These are phyloP conservation scores for Probaryconus sp. DNA, from an alignment of 1,140 invertebrate genomes.

Conservation along the genomic window DNA sequence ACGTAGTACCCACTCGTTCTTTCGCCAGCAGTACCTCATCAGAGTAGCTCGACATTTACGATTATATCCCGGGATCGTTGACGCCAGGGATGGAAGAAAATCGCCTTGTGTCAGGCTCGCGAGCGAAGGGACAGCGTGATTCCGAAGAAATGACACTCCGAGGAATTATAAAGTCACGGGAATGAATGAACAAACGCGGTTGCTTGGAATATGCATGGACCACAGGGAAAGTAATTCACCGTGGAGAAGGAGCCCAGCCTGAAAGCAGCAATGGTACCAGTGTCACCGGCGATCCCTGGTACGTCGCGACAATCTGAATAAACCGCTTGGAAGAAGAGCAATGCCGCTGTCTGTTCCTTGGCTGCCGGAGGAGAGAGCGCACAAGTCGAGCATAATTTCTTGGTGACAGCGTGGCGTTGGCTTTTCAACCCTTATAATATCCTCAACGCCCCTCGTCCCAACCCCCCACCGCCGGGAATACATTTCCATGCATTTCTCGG, in stretches of 20 bases:
- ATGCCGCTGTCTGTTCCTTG: slow-evolving; percentile 46
- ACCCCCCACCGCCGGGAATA: slow-evolving; percentile 67
- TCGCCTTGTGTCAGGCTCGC: slow-evolving; percentile 32
- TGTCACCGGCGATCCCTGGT: slow-evolving; percentile 52
- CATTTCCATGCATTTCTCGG: slow-evolving; percentile 77
- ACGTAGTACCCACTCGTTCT: slow-evolving; percentile 43
- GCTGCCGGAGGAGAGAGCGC: slow-evolving; percentile 25
- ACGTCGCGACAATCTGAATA: slow-evolving; percentile 64
- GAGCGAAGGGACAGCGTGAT: slow-evolving; percentile 52
- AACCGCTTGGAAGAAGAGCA: slow-evolving; percentile 61
- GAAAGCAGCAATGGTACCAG: slow-evolving; percentile 51
- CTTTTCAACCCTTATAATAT: slow-evolving; percentile 78
- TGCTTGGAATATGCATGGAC: slow-evolving; percentile 66
- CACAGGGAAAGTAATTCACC: slow-evolving; percentile 63
- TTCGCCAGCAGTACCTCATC: slow-evolving; percentile 25
- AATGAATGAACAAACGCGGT: slow-evolving; percentile 56
- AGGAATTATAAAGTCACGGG: slow-evolving; percentile 59
- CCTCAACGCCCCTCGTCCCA: slow-evolving; percentile 64
- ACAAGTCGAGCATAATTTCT: slow-evolving; percentile 74
- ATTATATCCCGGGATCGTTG: slow-evolving; percentile 45
- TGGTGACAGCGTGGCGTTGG: slow-evolving; percentile 71
- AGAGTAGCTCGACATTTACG: slow-evolving; percentile 26
- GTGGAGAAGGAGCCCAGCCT: slow-evolving; percentile 15
- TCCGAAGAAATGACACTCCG: slow-evolving; percentile 58
- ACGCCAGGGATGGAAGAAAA: slow-evolving; percentile 58